A percentile compares a stretch with the other conserved stretches of the same genome.
These are phyloP conservation scores for Lagorchestes hirsutus DNA, from an alignment of 2,797 vertebrate species.

Conservation along the genomic window DNA sequence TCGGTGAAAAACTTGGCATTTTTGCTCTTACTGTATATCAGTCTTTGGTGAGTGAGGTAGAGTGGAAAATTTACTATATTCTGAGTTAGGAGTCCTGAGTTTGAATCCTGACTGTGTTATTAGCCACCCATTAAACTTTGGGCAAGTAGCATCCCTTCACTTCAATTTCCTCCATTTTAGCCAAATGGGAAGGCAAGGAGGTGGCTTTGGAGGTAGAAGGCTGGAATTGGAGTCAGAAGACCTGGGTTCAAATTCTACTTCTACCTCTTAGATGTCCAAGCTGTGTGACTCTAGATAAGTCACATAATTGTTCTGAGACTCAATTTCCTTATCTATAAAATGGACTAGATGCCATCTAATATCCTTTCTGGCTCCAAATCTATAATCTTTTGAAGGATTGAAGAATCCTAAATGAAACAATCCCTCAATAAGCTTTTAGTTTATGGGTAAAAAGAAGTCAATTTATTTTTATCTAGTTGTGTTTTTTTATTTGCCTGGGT, in stretches of 20 bases:
- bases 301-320: not conserved
- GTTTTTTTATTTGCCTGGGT: not conserved
- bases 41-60: not conserved
- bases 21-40: conserved; percentile 13
- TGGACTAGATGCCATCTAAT: not conserved
- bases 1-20: not conserved
- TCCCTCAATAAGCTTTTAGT: not conserved
- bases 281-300: not conserved
- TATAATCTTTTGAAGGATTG: not conserved
- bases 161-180: not conserved
- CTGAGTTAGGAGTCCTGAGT: not conserved
- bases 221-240: not conserved
- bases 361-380: not conserved
- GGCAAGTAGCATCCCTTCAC: not conserved
- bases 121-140: not conserved
- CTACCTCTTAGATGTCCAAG: not conserved
- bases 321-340: not conserved
- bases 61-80: not conserved
- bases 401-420: not conserved
- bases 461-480: not conserved
- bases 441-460: not conserved
- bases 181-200: not conserved
- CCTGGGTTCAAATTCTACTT: not conserved
- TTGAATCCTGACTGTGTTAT: not conserved
- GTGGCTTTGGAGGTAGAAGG: not conserved